Conservation (phyloP, 2,113 vertebrate species). For the Elgaria multicarinata region DNA sequence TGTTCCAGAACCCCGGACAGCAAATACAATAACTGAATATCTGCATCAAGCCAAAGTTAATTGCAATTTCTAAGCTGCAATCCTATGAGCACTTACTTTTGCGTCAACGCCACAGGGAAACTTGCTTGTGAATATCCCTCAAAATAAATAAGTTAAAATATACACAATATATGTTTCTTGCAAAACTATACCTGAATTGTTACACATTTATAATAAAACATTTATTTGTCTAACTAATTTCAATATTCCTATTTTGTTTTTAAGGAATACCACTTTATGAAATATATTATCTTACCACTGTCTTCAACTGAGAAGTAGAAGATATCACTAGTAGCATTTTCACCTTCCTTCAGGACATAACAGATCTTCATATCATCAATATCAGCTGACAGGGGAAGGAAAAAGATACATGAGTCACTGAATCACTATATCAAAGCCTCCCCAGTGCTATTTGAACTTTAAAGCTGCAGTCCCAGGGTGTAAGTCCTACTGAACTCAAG, state of each 20-base stretch:
- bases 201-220: background rate
- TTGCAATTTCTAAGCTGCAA: background rate
- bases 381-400: slow-evolving; percentile 75
- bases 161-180: background rate
- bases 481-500: background rate
- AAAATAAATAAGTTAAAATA: background rate
- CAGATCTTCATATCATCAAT: slow-evolving; percentile 87
- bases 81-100: background rate
- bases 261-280: background rate
- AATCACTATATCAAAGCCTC: background rate
- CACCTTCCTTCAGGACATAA: slow-evolving; percentile 82
- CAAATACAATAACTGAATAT: background rate
- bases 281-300: slow-evolving; percentile 75
- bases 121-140: background rate
- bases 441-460: background rate
- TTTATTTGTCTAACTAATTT: background rate
- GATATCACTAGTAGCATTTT: slow-evolving; percentile 83
- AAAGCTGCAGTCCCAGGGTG: background rate
- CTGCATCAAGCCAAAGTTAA: background rate
- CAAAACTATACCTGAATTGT: background rate
- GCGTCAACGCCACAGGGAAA: background rate
- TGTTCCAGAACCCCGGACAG: background rate
- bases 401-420: background rate
- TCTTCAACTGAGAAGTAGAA: slow-evolving; percentile 89
- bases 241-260: background rate